Conservation (phyloP, 2,888 invertebrate species). For the Scaptomyza reducta region DNA sequence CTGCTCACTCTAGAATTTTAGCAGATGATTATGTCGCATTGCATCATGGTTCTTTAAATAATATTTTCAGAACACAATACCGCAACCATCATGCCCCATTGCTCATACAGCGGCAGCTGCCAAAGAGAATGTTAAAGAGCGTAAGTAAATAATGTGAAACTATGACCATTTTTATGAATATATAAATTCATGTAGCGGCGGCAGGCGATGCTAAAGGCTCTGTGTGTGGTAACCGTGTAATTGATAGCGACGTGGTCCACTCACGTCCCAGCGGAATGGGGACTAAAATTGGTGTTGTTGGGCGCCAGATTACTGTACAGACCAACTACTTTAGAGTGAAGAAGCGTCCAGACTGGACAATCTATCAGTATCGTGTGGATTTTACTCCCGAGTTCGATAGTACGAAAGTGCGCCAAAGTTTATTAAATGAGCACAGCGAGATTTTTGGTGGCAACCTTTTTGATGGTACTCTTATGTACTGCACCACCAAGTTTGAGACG, state of each 20-base stretch:
- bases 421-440: slow-evolving; percentile 86
- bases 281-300: slow-evolving; percentile 85
- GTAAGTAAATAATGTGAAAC: background rate
- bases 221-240: too few relatives aligned
- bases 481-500: slow-evolving; percentile 85
- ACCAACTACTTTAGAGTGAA: slow-evolving; percentile 90
- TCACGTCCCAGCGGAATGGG: slow-evolving; percentile 69
- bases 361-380: slow-evolving; percentile 91
- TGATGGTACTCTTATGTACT: slow-evolving; percentile 90
- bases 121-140: too few relatives aligned
- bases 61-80: background rate
- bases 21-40: too few relatives aligned
- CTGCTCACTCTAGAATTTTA: too few relatives aligned
- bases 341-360: slow-evolving; percentile 88
- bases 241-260: slow-evolving; percentile 73
- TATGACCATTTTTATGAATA: too few relatives aligned
- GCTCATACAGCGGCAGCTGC: background rate
- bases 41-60: too few relatives aligned
- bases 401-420: slow-evolving; percentile 86
- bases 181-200: background rate
- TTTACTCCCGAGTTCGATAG: slow-evolving; percentile 89
- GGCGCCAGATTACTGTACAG: slow-evolving; percentile 85
- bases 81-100: background rate
- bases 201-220: slow-evolving; percentile 76
- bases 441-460: slow-evolving; percentile 88